These are phyloP conservation scores for Drosophila sechellia DNA, from an alignment of 1,140 invertebrate species.

Conservation along the genomic window DNA sequence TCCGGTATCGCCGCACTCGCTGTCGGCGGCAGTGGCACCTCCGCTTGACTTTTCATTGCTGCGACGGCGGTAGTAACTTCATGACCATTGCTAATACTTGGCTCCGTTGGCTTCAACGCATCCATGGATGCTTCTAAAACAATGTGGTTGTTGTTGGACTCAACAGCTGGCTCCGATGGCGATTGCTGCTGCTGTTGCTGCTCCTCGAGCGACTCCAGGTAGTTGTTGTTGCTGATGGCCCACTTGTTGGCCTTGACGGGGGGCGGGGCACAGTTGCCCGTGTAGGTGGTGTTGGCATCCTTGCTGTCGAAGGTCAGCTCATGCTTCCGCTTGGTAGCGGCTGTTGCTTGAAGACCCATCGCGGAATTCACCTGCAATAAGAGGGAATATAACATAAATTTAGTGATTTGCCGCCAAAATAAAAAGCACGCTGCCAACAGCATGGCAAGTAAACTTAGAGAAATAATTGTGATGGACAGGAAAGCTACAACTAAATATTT, in stretches of 20 bases:
- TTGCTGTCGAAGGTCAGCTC: conserved; percentile 84
- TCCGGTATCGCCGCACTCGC: conserved; percentile 79
- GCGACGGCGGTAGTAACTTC: conserved; percentile 74
- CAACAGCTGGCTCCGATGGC: conserved; percentile 33
- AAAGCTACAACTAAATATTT: too few species aligned
- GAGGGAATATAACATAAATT: conserved; percentile 41
- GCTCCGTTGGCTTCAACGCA: conserved; percentile 38
- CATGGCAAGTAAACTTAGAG: background rate
- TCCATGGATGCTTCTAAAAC: conserved; percentile 50
- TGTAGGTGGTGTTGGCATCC: conserved; percentile 79
- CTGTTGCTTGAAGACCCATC: conserved; percentile 91
- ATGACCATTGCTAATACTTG: conserved; percentile 80
- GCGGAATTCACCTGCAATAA: conserved; percentile 89
- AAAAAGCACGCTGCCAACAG: background rate
- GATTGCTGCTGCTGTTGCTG: conserved; percentile 46
- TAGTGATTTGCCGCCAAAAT: conserved; percentile 50
- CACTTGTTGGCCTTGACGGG: conserved; percentile 85
- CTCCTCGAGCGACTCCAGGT: conserved; percentile 79
- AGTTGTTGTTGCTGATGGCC: conserved; percentile 83
- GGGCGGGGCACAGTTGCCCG: conserved; percentile 78
- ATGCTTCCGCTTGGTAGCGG: conserved; percentile 88
- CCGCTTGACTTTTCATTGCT: conserved; percentile 55
- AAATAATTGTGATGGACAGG: background rate
- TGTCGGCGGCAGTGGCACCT: conserved; percentile 78
- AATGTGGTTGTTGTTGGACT: conserved; percentile 67